Evolutionary conservation across 1,140 invertebrate species (phyloP).

Genomic region (Phymastichus coffea): DNA sequence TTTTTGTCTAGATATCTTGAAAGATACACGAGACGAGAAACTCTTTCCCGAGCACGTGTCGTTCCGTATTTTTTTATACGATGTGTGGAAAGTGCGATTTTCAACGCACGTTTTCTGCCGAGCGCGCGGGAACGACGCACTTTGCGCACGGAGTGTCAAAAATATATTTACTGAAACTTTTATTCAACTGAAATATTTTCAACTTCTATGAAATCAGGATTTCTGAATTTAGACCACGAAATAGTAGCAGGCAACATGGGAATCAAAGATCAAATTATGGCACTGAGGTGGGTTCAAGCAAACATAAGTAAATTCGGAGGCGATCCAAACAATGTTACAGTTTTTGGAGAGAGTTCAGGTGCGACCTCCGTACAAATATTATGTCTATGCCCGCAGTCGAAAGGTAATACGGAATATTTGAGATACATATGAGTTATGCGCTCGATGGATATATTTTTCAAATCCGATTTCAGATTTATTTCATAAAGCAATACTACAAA

Average conservation of each 20-base stretch:
- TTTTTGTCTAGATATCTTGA: too few relatives aligned
- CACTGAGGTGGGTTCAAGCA: conserved; percentile 59
- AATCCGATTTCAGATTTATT: conserved; percentile 57
- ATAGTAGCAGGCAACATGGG: conserved; percentile 47
- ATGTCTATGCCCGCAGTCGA: conserved; percentile 41
- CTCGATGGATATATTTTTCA: too few relatives aligned
- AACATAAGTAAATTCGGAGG: conserved; percentile 60
- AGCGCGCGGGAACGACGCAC: too few relatives aligned
- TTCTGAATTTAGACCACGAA: conserved; percentile 42
- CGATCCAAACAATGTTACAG: conserved; percentile 55
- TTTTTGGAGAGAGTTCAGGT: conserved; percentile 56
- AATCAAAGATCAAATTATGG: conserved; percentile 48
- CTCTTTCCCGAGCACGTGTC: too few relatives aligned
- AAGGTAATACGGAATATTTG: conserved; percentile 22
- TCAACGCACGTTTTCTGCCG: too few relatives aligned
- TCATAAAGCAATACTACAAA: conserved; percentile 63
- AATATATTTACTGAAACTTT: too few relatives aligned
- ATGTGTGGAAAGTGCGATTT: too few relatives aligned
- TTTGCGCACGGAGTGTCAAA: too few relatives aligned
- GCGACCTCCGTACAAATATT: conserved; percentile 43
- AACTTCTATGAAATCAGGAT: too few relatives aligned
- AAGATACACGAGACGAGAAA: too few relatives aligned
- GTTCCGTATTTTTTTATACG: too few relatives aligned
- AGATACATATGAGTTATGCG: background rate
- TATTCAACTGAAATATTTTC: too few relatives aligned